Conservation (phyloP, 2,113 vertebrate species). For the Phaethornis superciliosus region DNA sequence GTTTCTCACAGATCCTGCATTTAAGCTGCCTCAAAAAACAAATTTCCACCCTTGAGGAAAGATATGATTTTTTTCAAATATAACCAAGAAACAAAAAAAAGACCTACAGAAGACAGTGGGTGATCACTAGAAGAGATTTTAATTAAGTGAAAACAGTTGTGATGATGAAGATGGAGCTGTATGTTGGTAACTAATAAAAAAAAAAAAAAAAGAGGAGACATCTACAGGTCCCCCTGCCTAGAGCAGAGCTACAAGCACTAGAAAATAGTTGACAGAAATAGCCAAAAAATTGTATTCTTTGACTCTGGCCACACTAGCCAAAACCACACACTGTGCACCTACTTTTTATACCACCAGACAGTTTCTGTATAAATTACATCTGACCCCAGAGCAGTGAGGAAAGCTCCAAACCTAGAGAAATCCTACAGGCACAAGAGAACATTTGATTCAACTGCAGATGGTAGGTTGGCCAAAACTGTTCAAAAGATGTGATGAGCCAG, state of each 20-base stretch:
- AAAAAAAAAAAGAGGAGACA: not conserved
- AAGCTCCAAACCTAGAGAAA: not conserved
- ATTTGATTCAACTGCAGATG: not conserved
- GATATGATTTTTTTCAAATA: not conserved
- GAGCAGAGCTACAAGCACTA: not conserved
- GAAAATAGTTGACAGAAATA: not conserved
- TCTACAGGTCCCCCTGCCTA: not conserved
- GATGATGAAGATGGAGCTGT: not conserved
- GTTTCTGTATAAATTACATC: not conserved
- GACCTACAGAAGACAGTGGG: not conserved
- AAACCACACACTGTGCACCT: not conserved
- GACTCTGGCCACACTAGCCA: too few species aligned
- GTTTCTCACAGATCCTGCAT: not conserved
- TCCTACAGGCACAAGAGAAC: not conserved
- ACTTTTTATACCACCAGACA: not conserved
- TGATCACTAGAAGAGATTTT: not conserved
- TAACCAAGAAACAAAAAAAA: not conserved
- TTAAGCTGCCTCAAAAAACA: not conserved
- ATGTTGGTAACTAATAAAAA: not conserved
- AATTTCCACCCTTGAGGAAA: not conserved
- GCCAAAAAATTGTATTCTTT: not conserved
- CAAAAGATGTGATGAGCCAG: not conserved
- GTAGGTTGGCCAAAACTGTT: not conserved
- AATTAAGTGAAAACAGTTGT: not conserved
- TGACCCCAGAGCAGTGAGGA: accelerated